Conservation (phyloP, 2,113 vertebrate species). For the Marmota monax region DNA sequence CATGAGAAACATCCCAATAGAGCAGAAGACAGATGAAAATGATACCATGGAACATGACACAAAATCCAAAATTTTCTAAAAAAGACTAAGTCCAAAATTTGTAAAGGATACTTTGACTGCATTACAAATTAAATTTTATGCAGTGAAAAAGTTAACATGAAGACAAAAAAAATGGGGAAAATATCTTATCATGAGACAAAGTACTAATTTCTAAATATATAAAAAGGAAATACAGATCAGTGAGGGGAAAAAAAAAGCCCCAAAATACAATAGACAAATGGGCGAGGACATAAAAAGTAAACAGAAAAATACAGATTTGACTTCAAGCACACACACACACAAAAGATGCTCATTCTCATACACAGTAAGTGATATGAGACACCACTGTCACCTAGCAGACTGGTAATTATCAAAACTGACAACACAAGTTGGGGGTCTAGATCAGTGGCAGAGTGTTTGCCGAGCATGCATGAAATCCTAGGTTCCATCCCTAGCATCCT, state of each 20-base stretch:
- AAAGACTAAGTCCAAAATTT: background rate
- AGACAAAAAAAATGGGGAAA: background rate
- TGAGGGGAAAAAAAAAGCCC: background rate
- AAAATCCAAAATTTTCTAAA: background rate
- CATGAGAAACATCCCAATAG: background rate
- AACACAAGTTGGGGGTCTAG: background rate
- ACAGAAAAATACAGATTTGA: background rate
- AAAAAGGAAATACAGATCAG: constrained; percentile 17
- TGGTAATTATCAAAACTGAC: background rate
- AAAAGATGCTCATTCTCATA: background rate
- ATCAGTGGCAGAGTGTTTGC: background rate
- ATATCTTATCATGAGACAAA: background rate
- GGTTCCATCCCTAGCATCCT: too few relatives aligned
- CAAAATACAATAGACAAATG: background rate
- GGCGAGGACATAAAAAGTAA: background rate
- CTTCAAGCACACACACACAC: background rate
- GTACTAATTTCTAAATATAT: background rate
- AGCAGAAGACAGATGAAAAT: background rate
- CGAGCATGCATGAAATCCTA: background rate
- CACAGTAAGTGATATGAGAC: background rate
- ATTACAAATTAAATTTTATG: background rate
- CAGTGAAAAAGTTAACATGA: background rate
- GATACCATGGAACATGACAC: background rate
- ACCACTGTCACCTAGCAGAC: background rate
- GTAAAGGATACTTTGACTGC: background rate